phyloP scores from a whole-genome alignment of 2,113 vertebrate species.

The Calidris pygmaea region DNA sequence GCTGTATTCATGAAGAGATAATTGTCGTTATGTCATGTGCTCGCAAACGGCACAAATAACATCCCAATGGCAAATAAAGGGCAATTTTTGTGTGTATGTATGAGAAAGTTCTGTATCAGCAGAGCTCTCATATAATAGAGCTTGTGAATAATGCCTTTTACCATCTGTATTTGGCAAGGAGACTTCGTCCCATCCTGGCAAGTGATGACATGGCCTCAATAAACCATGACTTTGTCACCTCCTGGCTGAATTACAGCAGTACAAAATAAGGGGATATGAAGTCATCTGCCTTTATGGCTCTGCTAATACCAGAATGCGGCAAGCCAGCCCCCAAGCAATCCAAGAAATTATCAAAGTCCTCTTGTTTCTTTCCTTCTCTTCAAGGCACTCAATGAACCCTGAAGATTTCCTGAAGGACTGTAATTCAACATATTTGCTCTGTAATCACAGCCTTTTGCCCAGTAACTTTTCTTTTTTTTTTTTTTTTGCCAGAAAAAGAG shows the following conservation, averaged over 20 bases:
- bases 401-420: background rate
- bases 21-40: background rate
- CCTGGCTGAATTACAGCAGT: slow-evolving; percentile 45
- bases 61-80: background rate
- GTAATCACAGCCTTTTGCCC: background rate
- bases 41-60: background rate
- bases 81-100: background rate
- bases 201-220: slow-evolving; percentile 6
- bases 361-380: slow-evolving; percentile 27
- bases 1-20: background rate
- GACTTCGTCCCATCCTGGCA: slow-evolving; percentile 16
- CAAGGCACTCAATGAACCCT: background rate
- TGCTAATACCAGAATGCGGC: background rate
- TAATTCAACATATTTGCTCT: background rate
- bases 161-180: slow-evolving; percentile 27
- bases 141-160: slow-evolving; percentile 37
- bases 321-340: background rate
- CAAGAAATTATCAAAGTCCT: slow-evolving; percentile 25
- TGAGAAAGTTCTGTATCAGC: background rate
- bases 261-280: slow-evolving; percentile 42
- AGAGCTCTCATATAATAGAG: background rate
- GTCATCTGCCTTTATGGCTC: slow-evolving; percentile 35
- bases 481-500: background rate
- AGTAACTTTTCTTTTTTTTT: background rate
- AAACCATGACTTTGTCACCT: slow-evolving; percentile 43